Evolutionary conservation across 2,797 vertebrate species (phyloP).

Genomic region (Notolabrus celidotus): DNA sequence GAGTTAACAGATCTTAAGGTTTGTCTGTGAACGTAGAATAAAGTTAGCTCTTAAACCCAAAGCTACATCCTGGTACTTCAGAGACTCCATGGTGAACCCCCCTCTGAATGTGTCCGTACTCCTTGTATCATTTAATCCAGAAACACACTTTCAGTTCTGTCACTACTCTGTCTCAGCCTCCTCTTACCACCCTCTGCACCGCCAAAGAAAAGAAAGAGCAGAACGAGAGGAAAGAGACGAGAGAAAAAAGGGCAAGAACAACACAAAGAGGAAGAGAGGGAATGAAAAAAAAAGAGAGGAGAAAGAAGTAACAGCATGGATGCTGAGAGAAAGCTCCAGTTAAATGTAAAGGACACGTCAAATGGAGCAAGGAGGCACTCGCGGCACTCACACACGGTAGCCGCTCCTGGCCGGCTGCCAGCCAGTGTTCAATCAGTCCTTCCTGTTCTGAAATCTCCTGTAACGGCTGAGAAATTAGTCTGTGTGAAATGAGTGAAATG

Average conservation of each 20-base stretch:
- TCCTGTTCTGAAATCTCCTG: constrained; percentile 47
- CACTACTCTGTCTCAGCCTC: constrained; percentile 22
- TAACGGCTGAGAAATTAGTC: constrained; percentile 33
- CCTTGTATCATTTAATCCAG: constrained; percentile 32
- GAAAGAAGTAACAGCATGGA: constrained; percentile 25
- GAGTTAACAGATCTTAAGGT: no score
- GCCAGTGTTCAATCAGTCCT: constrained; percentile 47
- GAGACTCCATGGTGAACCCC: not conserved
- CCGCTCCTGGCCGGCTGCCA: constrained; percentile 42
- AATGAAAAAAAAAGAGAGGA: not conserved
- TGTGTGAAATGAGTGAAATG: constrained; percentile 31
- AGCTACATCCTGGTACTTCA: no score
- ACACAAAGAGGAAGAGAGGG: constrained; percentile 16
- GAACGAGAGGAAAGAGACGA: constrained; percentile 4
- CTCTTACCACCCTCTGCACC: not conserved
- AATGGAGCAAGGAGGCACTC: constrained; percentile 54
- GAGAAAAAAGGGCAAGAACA: constrained; percentile 6
- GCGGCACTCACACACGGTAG: constrained; percentile 31
- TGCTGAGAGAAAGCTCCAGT: constrained; percentile 50
- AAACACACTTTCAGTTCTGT: constrained; percentile 29
- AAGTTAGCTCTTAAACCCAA: no score
- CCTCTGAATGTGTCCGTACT: constrained; percentile 11
- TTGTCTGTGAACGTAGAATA: no score
- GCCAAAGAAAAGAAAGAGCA: constrained; percentile 30
- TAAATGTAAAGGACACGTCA: constrained; percentile 57